Percentiles rank a stretch among this genome's conserved stretches.
phyloP scores from a whole-genome alignment of 2,797 vertebrate species.

The Perodicticus potto region DNA sequence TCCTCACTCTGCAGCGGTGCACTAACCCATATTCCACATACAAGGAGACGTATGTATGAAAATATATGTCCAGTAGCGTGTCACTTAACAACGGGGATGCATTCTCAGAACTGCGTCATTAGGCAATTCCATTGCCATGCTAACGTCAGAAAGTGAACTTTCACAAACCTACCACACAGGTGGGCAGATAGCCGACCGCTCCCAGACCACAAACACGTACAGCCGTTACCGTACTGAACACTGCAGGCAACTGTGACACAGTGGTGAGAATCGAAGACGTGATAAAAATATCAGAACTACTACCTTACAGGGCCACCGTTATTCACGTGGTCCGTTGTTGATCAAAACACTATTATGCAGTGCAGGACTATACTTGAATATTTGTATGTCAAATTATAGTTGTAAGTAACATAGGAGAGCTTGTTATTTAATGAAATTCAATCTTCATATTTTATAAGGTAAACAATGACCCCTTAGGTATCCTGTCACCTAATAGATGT shows the following conservation, averaged over 20 bases:
- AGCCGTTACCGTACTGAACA: background rate
- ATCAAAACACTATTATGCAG: background rate
- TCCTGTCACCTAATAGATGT: background rate
- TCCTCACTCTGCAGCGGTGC: background rate
- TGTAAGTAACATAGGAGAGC: background rate
- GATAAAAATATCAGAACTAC: background rate
- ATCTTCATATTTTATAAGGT: conserved; percentile 26
- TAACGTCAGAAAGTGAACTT: background rate
- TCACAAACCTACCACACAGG: background rate
- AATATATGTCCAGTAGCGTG: background rate
- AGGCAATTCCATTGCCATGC: background rate
- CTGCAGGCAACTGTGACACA: background rate
- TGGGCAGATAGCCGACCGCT: background rate
- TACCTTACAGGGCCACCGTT: background rate
- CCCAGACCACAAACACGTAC: background rate
- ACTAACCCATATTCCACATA: background rate
- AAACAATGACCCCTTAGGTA: background rate
- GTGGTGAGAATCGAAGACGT: background rate
- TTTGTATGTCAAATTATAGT: background rate
- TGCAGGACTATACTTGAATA: background rate
- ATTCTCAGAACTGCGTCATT: background rate
- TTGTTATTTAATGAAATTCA: conserved; percentile 11
- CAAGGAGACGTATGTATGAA: background rate
- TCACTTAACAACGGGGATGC: background rate
- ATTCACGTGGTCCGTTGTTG: no score